Conservation (phyloP, 2,888 invertebrate species). For the Tipula lateralis region DNA sequence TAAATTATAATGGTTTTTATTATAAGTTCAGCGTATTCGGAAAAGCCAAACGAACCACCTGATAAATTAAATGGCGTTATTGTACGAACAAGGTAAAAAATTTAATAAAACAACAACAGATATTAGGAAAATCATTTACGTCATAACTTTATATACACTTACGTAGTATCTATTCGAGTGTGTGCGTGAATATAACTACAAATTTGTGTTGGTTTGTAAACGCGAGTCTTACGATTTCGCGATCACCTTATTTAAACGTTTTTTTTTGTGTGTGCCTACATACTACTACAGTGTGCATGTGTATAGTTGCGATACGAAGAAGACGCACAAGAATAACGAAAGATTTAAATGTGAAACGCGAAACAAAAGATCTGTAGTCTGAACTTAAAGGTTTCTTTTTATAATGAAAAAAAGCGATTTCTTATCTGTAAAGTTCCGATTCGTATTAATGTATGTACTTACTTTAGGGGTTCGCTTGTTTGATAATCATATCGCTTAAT, state of each 20-base stretch:
- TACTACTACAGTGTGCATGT: not conserved
- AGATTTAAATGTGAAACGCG: conserved; percentile 12
- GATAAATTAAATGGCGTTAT: conserved; percentile 24
- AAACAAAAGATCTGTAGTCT: conserved; percentile 1
- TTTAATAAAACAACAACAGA: not conserved
- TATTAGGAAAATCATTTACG: not conserved
- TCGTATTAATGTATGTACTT: not conserved
- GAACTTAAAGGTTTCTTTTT: not conserved
- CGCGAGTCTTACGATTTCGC: not conserved
- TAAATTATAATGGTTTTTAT: not conserved
- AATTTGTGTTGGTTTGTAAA: not conserved
- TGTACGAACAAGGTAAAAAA: conserved; percentile 5
- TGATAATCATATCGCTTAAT: not conserved
- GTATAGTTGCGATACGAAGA: not conserved
- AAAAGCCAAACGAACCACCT: conserved; percentile 1
- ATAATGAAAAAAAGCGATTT: not conserved
- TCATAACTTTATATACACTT: not conserved
- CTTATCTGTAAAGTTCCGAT: not conserved
- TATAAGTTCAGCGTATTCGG: not conserved
- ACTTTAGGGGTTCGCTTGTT: not conserved
- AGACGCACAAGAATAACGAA: not conserved
- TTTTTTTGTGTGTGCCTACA: not conserved
- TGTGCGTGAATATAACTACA: not conserved
- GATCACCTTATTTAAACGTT: conserved; percentile 9
- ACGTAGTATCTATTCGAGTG: not conserved